Evolutionary conservation across 2,888 invertebrate species (phyloP), one percentile per base, ranked within the genome.

Genomic region (Meiosimyza decipiens): DNA sequence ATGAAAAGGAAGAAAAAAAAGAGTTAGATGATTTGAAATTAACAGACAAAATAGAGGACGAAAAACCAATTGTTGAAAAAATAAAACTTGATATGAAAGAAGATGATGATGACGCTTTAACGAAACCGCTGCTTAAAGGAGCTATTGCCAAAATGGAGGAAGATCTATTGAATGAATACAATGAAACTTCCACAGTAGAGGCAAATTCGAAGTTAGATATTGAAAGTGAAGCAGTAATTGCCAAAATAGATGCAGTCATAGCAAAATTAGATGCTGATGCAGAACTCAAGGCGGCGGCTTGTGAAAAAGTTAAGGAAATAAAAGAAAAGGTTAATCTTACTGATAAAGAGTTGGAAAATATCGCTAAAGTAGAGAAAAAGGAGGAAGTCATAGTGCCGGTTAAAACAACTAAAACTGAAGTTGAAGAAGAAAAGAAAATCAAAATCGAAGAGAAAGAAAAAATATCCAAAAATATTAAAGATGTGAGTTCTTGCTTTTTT

Each of bases 181-280:
- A 76, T 28, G 66, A 71, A 51, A 73, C 4, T 28, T 28, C 28
- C 28, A 71, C 28, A 70, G 67, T 65, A 73, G 54, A 51, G 63
- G 72, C 63, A 18, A 63, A 72, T 71, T 66, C 76, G 55, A 74
- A 73, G 54, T 73, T 74, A 59, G 75, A 77, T 76, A 66, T 73
- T 50, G 77, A 76, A 70, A 76, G 71, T 55, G 67, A 74, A 40
- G 51, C 71, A 3, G 73, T 68, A 50, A 16, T 7, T 4, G 47
- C 62, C 54, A 64, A 72, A 67, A 52, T 64, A 3, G 55, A 67
- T 50, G 22, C 33, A 68, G 63, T 79, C 65, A 69, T 78, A 55
- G 77, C 77, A 1, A 77, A 77, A 73, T 77, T 79, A 51, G 74
- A 76, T 73, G 40, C 40, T 40, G 40, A 40, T 40, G 78, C 75